phyloP scores from a whole-genome alignment of 2,113 vertebrate genomes.

The Gymnogyps californianus region DNA sequence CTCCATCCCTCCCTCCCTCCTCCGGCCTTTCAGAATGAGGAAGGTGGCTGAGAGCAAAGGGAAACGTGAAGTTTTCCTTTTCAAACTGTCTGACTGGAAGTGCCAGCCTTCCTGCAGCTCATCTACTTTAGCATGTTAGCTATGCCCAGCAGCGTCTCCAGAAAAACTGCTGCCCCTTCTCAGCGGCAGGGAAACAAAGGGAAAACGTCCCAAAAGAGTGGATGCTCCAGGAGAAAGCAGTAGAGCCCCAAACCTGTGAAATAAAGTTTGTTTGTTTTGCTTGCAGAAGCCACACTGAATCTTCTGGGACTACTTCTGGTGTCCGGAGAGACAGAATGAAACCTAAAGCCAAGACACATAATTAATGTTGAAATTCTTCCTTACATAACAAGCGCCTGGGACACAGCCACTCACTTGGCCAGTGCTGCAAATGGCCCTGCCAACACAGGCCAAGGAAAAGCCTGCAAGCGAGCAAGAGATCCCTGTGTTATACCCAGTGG shows the following conservation, averaged over 20 bases:
- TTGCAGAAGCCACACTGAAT: background rate
- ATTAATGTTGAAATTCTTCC: background rate
- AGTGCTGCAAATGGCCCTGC: rapidly evolving
- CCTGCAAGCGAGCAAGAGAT: background rate
- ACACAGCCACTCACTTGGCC: background rate
- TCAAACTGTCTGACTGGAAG: background rate
- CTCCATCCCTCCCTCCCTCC: background rate
- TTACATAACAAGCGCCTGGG: conserved; percentile 4
- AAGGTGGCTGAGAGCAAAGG: background rate
- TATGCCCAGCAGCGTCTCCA: background rate
- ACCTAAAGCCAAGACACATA: background rate
- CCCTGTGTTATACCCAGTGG: background rate
- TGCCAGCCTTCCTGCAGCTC: background rate
- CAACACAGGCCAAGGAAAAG: background rate
- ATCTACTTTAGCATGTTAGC: background rate
- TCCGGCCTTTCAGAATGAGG: background rate
- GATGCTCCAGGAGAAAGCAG: background rate
- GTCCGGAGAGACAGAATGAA: background rate
- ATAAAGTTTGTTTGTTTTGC: background rate
- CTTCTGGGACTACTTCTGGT: background rate
- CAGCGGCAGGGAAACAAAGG: background rate
- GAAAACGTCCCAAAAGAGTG: background rate
- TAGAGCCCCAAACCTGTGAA: background rate
- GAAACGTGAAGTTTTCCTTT: background rate
- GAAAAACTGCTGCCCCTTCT: background rate